phyloP scores from a whole-genome alignment of 2,113 vertebrate genomes.

The Cyanoramphus novaezelandiae region DNA sequence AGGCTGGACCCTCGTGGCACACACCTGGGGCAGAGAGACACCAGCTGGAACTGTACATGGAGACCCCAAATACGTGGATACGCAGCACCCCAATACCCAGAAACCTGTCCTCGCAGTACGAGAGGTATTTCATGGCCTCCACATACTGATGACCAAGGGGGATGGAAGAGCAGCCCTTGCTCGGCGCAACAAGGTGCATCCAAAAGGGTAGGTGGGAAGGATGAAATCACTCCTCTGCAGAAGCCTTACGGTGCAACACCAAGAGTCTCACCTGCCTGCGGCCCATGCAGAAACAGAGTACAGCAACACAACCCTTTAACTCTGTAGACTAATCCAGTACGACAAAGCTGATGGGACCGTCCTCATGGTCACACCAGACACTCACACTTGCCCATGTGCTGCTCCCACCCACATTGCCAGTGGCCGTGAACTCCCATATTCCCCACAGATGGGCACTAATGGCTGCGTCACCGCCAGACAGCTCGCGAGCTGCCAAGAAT shows the following conservation, averaged over 20 bases:
- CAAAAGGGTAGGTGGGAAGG: neutral
- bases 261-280: neutral
- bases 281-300: neutral
- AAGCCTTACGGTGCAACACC: neutral
- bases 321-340: neutral
- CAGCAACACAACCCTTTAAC: neutral
- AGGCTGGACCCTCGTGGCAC: rapidly evolving
- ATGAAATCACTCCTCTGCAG: neutral
- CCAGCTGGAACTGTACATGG: neutral
- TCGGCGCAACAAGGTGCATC: neutral
- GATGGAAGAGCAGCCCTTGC: neutral
- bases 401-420: neutral
- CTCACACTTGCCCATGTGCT: rapidly evolving
- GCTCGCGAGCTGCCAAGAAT: neutral
- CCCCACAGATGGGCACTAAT: rapidly evolving
- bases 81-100: neutral
- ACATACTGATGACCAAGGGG: neutral
- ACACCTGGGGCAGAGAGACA: neutral
- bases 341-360: rapidly evolving
- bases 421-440: neutral
- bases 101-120: neutral
- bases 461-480: neutral
- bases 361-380: neutral
- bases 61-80: neutral
- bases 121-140: neutral